Evolutionary conservation across 2,113 vertebrate genomes (phyloP), one percentile per base, ranked within the genome.

Genomic region (Nerophis ophidion): DNA sequence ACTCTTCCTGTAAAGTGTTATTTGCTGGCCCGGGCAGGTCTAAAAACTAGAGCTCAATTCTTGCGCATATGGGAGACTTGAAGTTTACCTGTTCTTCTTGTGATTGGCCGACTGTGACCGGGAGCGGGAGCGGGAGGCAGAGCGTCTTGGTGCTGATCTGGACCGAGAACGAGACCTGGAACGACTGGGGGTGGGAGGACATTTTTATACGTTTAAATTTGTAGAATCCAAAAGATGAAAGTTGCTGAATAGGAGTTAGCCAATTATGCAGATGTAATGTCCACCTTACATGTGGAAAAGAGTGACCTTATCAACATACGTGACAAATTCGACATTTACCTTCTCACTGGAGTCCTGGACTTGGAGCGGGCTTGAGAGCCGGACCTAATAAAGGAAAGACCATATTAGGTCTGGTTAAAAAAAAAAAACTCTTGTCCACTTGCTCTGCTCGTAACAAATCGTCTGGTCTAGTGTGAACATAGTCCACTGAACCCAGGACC

Each of bases 331-430:
- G 40, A 16, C 8, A 14, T 73, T 12, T 38, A 91, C 85, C 89
- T 89, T 74, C 88, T 85, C 9, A 68, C 82, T 14, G 90, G 86
- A 74, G 81, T 89, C 82, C 89, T 87, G 62, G 90, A 91, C 82
- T 87, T 90, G 48, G 82, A 87, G 6, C 90, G 88, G 2, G 81
- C 86, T 4, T 54, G 82, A 13, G 90, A 91, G 8, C 84, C 90
- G 55, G 90, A 92, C 80, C 90, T 92, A 46, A 14, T 0, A 64
- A 35, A 58, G 15, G 17, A 60, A 40, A 45, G 0, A 58, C 1
- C 14, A 7, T 0, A 1, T 11, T 44, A 4, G 11, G 40, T 44
- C 40, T 4, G 12, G 40, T 9, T 44, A 7, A 40, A 40, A 8
- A 8, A 8, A 9, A 40, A 40, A 1, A 26, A 3, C 10, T 40